Percentiles rank a stretch among this genome's conserved stretches.
Conservation (phyloP, 2,888 invertebrate species). For the Cryptops parisi region DNA sequence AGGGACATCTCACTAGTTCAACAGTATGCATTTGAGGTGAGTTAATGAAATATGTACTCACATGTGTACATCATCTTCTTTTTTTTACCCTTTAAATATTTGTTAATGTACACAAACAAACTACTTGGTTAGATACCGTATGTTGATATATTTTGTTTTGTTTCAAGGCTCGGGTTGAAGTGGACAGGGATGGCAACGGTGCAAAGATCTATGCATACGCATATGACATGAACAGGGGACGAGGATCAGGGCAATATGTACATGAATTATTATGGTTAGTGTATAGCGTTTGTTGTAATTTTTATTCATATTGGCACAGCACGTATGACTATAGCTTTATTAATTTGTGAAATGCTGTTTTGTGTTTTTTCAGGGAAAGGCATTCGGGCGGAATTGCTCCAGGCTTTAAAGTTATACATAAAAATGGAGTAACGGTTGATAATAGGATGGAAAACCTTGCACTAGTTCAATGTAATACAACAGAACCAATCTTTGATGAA, state of each 20-base stretch:
- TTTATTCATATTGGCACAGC: too few species aligned
- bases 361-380: constrained; percentile 31
- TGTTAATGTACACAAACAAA: too few species aligned
- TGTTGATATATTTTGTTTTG: constrained; percentile 6
- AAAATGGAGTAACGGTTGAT: constrained; percentile 38
- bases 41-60: too few species aligned
- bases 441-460: constrained; percentile 37
- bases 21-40: constrained; percentile 35
- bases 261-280: constrained; percentile 37
- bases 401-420: constrained; percentile 36
- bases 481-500: constrained; percentile 20
- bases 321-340: not conserved
- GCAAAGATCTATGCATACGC: constrained; percentile 36
- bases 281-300: not conserved
- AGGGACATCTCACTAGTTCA: constrained; percentile 36
- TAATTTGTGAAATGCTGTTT: not conserved
- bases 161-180: constrained; percentile 34
- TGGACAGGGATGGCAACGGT: constrained; percentile 37
- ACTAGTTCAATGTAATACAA: constrained; percentile 22
- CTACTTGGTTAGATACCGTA: not conserved
- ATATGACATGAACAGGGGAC: constrained; percentile 31
- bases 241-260: constrained; percentile 31
- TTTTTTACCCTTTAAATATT: too few species aligned
- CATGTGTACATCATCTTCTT: too few species aligned
- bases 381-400: constrained; percentile 37